Evolutionary conservation across 1,140 invertebrate species (phyloP).

Genomic region (Brachystomella parvula): DNA sequence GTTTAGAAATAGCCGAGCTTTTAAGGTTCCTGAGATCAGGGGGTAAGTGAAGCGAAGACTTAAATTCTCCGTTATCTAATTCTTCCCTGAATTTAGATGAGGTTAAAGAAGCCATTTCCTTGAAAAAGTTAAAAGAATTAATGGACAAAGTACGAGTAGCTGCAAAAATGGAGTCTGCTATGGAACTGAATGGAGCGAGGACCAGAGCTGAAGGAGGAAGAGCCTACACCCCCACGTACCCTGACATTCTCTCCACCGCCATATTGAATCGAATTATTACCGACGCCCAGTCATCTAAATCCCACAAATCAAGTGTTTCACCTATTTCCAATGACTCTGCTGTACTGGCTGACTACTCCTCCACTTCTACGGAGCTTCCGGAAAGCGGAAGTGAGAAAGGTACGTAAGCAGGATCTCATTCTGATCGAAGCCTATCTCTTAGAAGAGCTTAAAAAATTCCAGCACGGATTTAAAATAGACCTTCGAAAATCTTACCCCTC

Average conservation of each 20-base stretch:
- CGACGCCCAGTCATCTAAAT: not conserved
- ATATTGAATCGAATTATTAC: constrained; percentile 15
- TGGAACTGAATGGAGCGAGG: not conserved
- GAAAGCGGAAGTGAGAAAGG: constrained; percentile 3
- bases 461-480: too few species aligned
- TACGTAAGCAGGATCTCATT: too few species aligned
- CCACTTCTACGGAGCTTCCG: not conserved
- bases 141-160: not conserved
- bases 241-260: constrained; percentile 8
- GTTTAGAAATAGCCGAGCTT: not conserved
- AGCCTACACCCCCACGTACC: not conserved
- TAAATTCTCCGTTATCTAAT: not conserved
- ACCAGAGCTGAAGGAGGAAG: not conserved
- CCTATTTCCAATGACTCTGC: constrained; percentile 1
- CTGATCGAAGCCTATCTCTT: too few species aligned
- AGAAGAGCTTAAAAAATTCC: too few species aligned
- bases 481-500: too few species aligned
- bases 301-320: not conserved
- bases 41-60: not conserved
- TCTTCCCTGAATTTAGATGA: not conserved
- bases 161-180: not conserved
- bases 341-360: not conserved
- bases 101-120: not conserved
- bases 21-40: not conserved
- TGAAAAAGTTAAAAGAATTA: not conserved